phyloP scores from a whole-genome alignment of 2,113 vertebrate species.

The Chamaea fasciata region DNA sequence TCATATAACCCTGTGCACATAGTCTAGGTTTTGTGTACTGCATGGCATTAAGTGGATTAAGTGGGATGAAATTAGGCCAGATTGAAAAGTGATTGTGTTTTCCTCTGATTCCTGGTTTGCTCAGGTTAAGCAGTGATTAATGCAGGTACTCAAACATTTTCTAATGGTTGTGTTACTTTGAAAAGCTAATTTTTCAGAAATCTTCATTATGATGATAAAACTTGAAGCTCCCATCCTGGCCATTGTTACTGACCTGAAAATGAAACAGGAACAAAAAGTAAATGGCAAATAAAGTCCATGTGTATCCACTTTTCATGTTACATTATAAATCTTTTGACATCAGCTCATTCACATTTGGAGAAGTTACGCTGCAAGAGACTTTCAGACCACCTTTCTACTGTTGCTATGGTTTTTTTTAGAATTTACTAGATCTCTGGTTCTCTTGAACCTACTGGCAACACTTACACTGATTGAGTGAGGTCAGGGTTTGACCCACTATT shows the following conservation, averaged over 20 bases:
- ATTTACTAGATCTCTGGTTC: neutral
- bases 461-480: neutral
- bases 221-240: neutral
- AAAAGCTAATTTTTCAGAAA: neutral
- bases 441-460: neutral
- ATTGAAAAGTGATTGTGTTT: neutral
- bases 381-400: neutral
- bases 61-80: neutral
- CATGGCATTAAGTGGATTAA: neutral
- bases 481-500: neutral
- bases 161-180: neutral
- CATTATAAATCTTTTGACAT: neutral
- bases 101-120: neutral
- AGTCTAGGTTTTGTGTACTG: neutral
- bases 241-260: neutral
- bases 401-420: neutral
- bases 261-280: neutral
- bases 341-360: neutral
- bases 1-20: neutral
- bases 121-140: neutral
- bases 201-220: neutral
- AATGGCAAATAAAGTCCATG: neutral
- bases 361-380: neutral
- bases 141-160: neutral
- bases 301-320: neutral